Conservation (phyloP, 2,888 invertebrate genomes). For the Thyatira batis region DNA sequence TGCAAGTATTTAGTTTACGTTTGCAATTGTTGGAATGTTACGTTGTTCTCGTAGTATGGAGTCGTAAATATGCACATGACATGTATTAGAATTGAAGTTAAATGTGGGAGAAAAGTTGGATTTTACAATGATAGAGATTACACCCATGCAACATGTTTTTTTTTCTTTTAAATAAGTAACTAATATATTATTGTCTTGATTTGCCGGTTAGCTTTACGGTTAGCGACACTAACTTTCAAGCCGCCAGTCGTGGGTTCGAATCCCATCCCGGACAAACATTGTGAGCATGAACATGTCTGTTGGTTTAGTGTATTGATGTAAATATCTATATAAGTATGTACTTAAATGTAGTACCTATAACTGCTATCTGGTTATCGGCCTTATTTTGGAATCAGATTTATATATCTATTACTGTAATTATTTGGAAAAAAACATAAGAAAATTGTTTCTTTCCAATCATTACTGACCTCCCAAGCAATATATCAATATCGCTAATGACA, state of each 20-base stretch:
- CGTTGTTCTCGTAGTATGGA: constrained; percentile 18
- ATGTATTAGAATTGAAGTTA: constrained; percentile 12
- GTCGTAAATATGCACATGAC: constrained; percentile 29
- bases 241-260: too few species aligned
- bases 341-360: too few species aligned
- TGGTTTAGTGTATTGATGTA: too few species aligned
- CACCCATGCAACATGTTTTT: too few species aligned
- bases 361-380: too few species aligned
- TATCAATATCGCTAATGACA: constrained; percentile 70
- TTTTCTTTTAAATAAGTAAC: too few species aligned
- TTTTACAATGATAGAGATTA: background rate
- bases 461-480: constrained; percentile 52
- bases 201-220: too few species aligned
- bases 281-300: too few species aligned
- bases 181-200: too few species aligned
- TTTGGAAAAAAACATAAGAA: background rate
- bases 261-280: too few species aligned
- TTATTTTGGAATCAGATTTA: background rate
- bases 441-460: constrained; percentile 24
- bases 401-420: background rate
- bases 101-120: constrained; percentile 11
- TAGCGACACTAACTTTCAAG: too few species aligned
- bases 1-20: constrained; percentile 41
- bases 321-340: too few species aligned
- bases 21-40: constrained; percentile 32